phyloP scores from a whole-genome alignment of 2,888 invertebrate genomes.

The Meandrusa payeni region DNA sequence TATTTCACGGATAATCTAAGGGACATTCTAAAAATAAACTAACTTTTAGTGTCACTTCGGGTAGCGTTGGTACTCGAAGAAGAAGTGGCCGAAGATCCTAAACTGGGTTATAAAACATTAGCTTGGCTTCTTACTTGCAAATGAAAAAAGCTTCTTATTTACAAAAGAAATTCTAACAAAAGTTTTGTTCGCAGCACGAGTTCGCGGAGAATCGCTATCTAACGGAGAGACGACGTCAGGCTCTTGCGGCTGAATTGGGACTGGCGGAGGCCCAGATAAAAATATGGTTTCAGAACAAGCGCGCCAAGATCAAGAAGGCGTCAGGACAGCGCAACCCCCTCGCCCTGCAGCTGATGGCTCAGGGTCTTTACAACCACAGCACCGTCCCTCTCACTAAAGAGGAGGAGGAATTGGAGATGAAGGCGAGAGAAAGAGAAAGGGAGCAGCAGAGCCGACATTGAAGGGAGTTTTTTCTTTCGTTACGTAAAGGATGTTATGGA shows the following conservation, averaged over 20 bases:
- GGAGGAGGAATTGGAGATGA: constrained; percentile 64
- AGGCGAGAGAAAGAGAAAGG: constrained; percentile 61
- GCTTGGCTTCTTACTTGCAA: too few species aligned
- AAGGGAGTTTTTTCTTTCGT: too few species aligned
- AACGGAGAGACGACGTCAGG: constrained; percentile 94
- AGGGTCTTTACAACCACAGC: constrained; percentile 94
- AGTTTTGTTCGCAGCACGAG: constrained; percentile 82
- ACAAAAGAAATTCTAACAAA: neutral
- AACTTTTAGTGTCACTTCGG: too few species aligned
- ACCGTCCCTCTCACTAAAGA: constrained; percentile 43
- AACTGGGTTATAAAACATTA: too few species aligned
- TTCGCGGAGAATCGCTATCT: constrained; percentile 96
- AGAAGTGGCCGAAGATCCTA: too few species aligned
- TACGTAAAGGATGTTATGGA: too few species aligned
- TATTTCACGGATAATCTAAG: too few species aligned
- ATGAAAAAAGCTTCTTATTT: too few species aligned
- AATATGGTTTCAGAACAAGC: constrained; percentile 98
- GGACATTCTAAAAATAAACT: too few species aligned
- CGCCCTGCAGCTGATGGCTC: constrained; percentile 95
- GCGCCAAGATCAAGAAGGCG: constrained; percentile 97
- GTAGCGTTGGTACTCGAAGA: too few species aligned
- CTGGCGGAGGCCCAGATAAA: constrained; percentile 98
- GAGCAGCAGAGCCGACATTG: constrained; percentile 61
- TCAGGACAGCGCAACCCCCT: constrained; percentile 91
- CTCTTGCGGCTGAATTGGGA: constrained; percentile 93